Conservation (phyloP, 2,888 invertebrate genomes). For the Hedya salicella region DNA sequence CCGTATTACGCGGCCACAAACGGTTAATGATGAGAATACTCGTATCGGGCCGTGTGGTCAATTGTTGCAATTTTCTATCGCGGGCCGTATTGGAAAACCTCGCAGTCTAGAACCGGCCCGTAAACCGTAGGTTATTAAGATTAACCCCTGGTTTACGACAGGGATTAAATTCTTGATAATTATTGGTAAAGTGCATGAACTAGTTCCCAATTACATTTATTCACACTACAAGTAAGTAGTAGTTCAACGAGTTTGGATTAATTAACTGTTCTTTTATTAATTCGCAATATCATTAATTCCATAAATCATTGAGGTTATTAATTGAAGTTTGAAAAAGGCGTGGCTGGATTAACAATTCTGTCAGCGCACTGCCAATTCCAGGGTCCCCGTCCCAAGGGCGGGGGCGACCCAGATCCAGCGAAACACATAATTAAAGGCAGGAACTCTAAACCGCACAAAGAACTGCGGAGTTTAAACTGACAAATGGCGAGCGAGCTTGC, state of each 20-base stretch:
- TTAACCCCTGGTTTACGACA: too few species aligned
- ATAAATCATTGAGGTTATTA: slow-evolving; percentile 4
- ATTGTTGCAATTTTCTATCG: too few species aligned
- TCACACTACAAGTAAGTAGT: too few species aligned
- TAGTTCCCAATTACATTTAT: too few species aligned
- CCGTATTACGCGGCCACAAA: too few species aligned
- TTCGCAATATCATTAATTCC: neutral
- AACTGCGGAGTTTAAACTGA: slow-evolving; percentile 50
- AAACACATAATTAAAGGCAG: slow-evolving; percentile 70
- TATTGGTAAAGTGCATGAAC: too few species aligned
- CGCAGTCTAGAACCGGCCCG: too few species aligned
- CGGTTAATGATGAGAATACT: too few species aligned
- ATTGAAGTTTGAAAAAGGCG: slow-evolving; percentile 18
- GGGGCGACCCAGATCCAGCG: slow-evolving; percentile 52
- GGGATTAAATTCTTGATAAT: too few species aligned
- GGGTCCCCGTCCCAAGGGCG: slow-evolving; percentile 23
- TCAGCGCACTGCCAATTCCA: slow-evolving; percentile 26
- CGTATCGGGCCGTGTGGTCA: too few species aligned
- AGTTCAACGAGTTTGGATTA: neutral
- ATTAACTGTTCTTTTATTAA: neutral
- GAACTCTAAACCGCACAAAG: slow-evolving; percentile 60
- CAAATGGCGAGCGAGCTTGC: slow-evolving; percentile 33
- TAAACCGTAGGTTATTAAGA: too few species aligned
- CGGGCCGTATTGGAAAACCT: too few species aligned
- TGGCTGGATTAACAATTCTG: slow-evolving; percentile 30